Base-by-base conservation (phyloP, 1,140 invertebrate genomes). In the Drosophila nannoptera region DNA sequence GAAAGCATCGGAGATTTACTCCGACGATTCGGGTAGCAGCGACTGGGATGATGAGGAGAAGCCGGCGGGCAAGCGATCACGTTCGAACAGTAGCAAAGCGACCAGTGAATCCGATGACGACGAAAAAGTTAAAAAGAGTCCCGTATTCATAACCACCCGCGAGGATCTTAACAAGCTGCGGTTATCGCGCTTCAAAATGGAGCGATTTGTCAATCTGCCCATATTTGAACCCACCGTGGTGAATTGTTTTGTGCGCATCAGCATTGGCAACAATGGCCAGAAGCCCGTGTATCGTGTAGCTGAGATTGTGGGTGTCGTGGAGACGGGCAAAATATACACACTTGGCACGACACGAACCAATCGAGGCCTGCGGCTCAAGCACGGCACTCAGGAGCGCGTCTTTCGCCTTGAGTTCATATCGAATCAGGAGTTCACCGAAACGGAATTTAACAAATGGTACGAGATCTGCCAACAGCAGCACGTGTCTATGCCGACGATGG, bases 371-470 rank as follows among this genome's bases (percentile, higher is more conserved):
- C 92, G 92, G 65, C 87, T 93, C 38, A 92, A 96, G 45, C 97
- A 99, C 89, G 98, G 97, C 0, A 92, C 92, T 0, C 95, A 98
- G 68, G 97, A 98, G 89, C 91, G 97, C 32, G 97, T 98, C 0
- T 99, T 99, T 88, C 90, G 98, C 33, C 90, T 99, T 54, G 97
- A 99, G 89, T 99, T 98, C 90, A 96, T 99, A n/a, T 99, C 97
- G 4, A 99, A 99, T 92, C 94, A 96, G 90, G 96, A 97, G 80
- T 99, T 99, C 87, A 95, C 95, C 0, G 96, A 98, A 16, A 93
- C 92, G 4, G 98, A 99, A 90, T 99, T 97, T 88, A 91, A 92
- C 38, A 97, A 98, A 88, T 99, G 98, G 98, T 93, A 94, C 77
- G 94, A 97, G 75, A 93, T 95, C 0, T 96, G 97, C 88, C 91